Conservation (phyloP, 2,888 invertebrate species). For the Ennomos quercinarius region DNA sequence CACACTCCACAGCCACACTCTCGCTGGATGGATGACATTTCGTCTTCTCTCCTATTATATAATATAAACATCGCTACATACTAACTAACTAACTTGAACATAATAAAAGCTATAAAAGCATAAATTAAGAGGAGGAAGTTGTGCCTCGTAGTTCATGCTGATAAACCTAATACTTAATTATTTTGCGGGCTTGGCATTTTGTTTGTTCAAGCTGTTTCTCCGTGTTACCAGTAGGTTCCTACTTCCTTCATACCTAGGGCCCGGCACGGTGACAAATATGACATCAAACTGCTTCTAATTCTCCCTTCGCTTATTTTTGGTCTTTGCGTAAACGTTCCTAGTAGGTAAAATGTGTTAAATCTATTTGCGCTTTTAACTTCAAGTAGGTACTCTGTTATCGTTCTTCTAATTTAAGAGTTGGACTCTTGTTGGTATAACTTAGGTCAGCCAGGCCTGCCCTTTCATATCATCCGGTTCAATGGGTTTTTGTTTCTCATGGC, state of each 20-base stretch:
- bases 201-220: conserved; percentile 7
- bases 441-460: no score
- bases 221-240: no score
- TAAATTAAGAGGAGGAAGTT: conserved; percentile 17
- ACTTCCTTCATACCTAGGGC: not conserved
- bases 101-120: conserved; percentile 20
- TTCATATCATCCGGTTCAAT: no score
- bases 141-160: conserved; percentile 1
- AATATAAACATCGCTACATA: no score
- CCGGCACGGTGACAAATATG: not conserved
- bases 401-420: no score
- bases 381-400: no score
- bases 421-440: no score
- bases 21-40: no score
- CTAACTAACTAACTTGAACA: conserved; percentile 7
- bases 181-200: conserved; percentile 7
- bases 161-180: conserved; percentile 20
- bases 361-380: no score
- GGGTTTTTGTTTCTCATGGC: no score
- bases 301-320: not conserved
- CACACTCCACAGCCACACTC: no score
- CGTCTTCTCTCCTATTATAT: no score
- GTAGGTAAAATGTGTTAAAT: not conserved
- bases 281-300: not conserved
- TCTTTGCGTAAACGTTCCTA: not conserved